These are phyloP conservation scores for Protosalanx chinensis DNA, from an alignment of 2,797 vertebrate genomes.

Conservation along the genomic window DNA sequence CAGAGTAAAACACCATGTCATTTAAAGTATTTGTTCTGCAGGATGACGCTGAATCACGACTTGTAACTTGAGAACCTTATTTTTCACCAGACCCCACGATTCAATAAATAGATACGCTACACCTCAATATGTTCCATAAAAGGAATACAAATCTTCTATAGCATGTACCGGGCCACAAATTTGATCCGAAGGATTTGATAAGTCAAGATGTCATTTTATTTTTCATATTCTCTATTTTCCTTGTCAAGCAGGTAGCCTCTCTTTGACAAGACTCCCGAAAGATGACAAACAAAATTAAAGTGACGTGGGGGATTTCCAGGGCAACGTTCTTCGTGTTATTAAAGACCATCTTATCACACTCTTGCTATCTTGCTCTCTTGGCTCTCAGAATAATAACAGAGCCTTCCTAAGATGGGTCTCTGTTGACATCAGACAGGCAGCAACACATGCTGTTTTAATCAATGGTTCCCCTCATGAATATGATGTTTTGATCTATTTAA, in stretches of 20 bases:
- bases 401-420: not conserved
- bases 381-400: constrained; percentile 28
- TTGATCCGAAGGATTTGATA: constrained; percentile 16
- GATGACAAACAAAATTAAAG: constrained; percentile 44
- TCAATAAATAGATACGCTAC: not conserved
- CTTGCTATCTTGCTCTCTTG: not conserved
- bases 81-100: not conserved
- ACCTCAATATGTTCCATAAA: not conserved
- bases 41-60: not conserved
- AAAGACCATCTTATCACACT: constrained; percentile 31
- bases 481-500: constrained; percentile 11
- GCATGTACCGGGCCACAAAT: not conserved
- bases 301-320: constrained; percentile 27
- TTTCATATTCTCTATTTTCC: constrained; percentile 28
- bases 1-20: not conserved
- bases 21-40: not conserved
- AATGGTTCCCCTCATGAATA: constrained; percentile 2
- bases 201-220: constrained; percentile 16
- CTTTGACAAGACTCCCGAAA: constrained; percentile 30
- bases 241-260: constrained; percentile 16
- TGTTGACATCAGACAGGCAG: not conserved
- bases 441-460: not conserved
- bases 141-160: not conserved
- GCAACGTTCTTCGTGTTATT: constrained; percentile 35
- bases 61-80: not conserved